Conservation (phyloP, 1,140 invertebrate genomes). For the Eumeta japonica region DNA sequence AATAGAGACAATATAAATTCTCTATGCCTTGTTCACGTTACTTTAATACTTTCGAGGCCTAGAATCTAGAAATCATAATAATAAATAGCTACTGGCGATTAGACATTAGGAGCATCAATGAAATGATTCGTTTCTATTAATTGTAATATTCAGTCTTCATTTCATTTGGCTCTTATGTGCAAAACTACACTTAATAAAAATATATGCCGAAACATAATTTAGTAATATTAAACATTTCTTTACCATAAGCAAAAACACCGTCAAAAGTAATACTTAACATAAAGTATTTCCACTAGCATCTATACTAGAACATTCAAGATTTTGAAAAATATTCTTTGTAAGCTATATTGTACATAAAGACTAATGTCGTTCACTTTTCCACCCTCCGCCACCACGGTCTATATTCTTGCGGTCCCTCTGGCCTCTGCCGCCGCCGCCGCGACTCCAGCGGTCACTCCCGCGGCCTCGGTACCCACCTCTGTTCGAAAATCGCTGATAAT, state of each 20-base stretch:
- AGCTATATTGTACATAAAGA: constrained; percentile 23
- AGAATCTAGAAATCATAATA: no score
- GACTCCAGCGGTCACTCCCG: constrained; percentile 48
- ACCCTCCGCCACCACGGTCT: constrained; percentile 43
- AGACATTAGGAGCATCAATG: no score
- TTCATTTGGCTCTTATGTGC: background rate
- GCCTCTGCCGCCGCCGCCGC: constrained; percentile 43
- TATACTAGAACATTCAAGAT: background rate
- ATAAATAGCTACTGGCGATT: no score
- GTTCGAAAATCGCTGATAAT: constrained; percentile 46
- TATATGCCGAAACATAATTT: background rate
- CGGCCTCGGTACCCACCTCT: constrained; percentile 46
- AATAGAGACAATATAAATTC: no score
- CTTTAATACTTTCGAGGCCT: no score
- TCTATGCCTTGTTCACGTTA: no score
- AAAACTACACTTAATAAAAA: background rate
- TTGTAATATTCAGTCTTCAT: background rate
- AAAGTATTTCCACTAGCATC: background rate
- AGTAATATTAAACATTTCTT: background rate
- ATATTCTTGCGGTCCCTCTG: constrained; percentile 54
- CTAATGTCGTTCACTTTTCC: constrained; percentile 53
- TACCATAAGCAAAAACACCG: background rate
- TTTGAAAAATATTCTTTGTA: background rate
- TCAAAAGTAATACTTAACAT: background rate
- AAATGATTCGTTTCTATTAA: no score